These are phyloP conservation scores for Caenorhabditis sinica DNA, from an alignment of 2,888 invertebrate genomes.

Conservation along the genomic window DNA sequence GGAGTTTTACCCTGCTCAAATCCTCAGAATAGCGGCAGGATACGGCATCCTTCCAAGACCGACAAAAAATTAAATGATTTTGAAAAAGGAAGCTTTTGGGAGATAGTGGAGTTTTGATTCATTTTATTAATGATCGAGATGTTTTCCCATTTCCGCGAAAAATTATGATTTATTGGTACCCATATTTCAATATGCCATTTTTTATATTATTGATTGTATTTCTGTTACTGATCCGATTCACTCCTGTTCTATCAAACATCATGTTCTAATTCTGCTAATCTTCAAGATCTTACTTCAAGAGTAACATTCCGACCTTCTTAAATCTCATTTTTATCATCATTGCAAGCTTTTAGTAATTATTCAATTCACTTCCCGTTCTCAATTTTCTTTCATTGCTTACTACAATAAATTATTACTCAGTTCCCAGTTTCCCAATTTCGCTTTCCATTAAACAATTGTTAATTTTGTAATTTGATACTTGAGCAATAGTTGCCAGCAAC, in stretches of 20 bases:
- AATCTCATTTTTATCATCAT: background rate
- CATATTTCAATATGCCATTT: constrained; percentile 12
- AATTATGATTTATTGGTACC: constrained; percentile 34
- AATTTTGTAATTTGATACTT: background rate
- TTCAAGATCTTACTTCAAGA: background rate
- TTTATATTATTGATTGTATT: constrained; percentile 36
- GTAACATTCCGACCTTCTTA: background rate
- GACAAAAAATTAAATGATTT: background rate
- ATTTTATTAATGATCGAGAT: background rate
- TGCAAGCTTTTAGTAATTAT: background rate
- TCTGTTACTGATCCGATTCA: constrained; percentile 28
- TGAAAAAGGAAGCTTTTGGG: constrained; percentile 47
- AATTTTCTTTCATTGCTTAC: no score
- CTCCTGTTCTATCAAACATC: constrained; percentile 46
- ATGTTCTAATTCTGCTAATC: constrained; percentile 31
- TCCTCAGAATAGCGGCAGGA: constrained; percentile 4
- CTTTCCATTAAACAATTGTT: background rate
- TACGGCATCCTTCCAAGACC: background rate
- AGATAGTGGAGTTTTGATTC: constrained; percentile 52
- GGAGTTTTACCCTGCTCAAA: constrained; percentile 49
- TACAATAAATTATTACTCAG: constrained; percentile 7
- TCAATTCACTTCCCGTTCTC: background rate
- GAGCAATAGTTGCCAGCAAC: background rate
- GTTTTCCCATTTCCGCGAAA: background rate
- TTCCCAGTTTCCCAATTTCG: background rate